phyloP scores from a whole-genome alignment of 2,797 vertebrate species.

The Odontamblyopus rebecca region DNA sequence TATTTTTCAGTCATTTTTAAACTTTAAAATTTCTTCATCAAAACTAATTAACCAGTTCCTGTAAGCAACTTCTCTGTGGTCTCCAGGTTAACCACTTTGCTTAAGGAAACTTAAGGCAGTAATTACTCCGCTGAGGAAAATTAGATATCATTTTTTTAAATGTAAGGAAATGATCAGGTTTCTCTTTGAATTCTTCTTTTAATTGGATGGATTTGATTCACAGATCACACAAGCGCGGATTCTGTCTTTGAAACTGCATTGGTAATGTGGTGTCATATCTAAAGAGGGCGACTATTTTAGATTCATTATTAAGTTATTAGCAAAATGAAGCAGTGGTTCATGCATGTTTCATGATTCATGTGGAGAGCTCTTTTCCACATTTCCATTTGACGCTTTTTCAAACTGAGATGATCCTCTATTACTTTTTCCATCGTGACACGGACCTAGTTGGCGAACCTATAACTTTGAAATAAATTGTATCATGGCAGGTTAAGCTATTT shows the following conservation, averaged over 20 bases:
- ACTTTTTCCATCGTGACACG: too few species aligned
- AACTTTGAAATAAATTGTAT: neutral
- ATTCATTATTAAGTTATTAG: constrained; percentile 48
- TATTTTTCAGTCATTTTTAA: neutral
- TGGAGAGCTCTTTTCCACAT: constrained; percentile 7
- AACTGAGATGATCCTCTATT: too few species aligned
- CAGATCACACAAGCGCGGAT: constrained; percentile 9
- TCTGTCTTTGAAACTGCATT: constrained; percentile 39
- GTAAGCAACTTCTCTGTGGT: neutral
- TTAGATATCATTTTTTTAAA: neutral
- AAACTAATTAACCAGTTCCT: constrained; percentile 4
- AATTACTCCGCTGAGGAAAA: neutral
- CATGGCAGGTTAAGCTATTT: neutral
- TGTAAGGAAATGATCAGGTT: neutral
- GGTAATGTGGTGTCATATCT: constrained; percentile 49
- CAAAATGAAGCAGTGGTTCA: constrained; percentile 22
- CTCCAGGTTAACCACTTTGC: neutral
- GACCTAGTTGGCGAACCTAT: neutral
- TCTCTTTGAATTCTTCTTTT: constrained; percentile 1
- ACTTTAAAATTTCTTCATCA: neutral
- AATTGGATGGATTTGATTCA: constrained; percentile 17
- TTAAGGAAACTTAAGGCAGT: neutral
- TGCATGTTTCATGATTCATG: constrained; percentile 53
- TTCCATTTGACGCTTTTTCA: neutral
- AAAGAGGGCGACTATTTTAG: constrained; percentile 29